These are phyloP conservation scores for Leucoraja ocellata DNA, from an alignment of 2,797 vertebrate genomes.

Conservation along the genomic window DNA sequence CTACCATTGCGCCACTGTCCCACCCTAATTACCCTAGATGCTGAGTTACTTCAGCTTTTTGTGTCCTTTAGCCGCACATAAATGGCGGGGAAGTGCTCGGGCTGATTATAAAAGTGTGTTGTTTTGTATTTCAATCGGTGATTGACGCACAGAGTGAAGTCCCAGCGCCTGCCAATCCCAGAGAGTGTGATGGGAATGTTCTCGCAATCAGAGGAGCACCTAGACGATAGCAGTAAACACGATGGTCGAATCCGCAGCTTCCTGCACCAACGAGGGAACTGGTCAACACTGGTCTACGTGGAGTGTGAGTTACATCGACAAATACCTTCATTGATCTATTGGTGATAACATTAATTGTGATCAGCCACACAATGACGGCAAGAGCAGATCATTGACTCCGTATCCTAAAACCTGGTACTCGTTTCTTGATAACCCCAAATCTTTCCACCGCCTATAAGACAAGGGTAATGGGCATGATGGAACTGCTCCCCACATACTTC, in stretches of 20 bases:
- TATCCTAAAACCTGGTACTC: too few relatives aligned
- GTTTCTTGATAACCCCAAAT: too few relatives aligned
- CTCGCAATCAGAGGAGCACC: constrained; percentile 49
- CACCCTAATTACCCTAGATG: too few relatives aligned
- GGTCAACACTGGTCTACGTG: constrained; percentile 83
- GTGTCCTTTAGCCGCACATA: too few relatives aligned
- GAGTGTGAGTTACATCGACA: constrained; percentile 64
- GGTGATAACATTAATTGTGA: neutral
- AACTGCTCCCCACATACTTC: too few relatives aligned
- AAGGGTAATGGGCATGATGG: too few relatives aligned
- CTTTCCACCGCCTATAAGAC: too few relatives aligned
- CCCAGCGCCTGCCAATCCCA: constrained; percentile 64
- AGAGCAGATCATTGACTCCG: too few relatives aligned
- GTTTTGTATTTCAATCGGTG: neutral
- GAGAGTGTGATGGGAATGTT: constrained; percentile 73
- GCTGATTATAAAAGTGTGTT: neutral
- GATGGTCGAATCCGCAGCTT: constrained; percentile 80
- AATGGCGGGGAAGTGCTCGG: neutral
- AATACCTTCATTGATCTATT: neutral
- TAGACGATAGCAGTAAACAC: constrained; percentile 65
- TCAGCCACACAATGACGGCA: neutral
- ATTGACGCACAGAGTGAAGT: neutral
- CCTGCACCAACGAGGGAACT: constrained; percentile 83
- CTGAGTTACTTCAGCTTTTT: too few relatives aligned
- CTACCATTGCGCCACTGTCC: too few relatives aligned